These are phyloP conservation scores for Chascanopsetta lugubris DNA, from an alignment of 2,113 vertebrate genomes.

Conservation along the genomic window DNA sequence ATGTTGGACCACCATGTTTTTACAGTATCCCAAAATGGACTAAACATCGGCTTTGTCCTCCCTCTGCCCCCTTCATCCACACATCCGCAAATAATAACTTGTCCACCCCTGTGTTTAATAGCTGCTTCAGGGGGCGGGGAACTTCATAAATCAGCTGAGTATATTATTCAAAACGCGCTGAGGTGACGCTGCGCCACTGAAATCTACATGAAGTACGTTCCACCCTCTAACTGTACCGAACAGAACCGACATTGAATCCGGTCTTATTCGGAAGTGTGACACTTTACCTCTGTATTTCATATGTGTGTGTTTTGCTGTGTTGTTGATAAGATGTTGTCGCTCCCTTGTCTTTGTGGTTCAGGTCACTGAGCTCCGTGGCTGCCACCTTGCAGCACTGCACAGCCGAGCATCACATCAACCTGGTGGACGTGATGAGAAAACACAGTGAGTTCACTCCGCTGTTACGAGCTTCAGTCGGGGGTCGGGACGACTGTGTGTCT, in stretches of 20 bases:
- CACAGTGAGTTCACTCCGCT: constrained; percentile 78
- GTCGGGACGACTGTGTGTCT: accelerated
- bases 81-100: neutral
- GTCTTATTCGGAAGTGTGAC: no score
- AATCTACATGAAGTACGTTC: neutral
- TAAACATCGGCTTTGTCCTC: no score
- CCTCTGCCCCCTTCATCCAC: no score
- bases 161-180: neutral
- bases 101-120: neutral
- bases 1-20: no score
- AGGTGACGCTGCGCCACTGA: neutral
- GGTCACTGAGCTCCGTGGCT: constrained; percentile 82
- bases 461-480: neutral
- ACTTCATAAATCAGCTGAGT: neutral
- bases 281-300: neutral
- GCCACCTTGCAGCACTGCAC: constrained; percentile 87
- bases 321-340: no score
- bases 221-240: no score
- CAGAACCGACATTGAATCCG: neutral
- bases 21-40: no score
- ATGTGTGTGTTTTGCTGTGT: neutral
- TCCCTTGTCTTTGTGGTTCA: constrained; percentile 46
- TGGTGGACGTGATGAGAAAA: constrained; percentile 81
- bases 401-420: constrained; percentile 82
- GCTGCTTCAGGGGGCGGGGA: neutral